Percentiles rank a stretch among this genome's conserved stretches.
phyloP scores from a whole-genome alignment of 2,888 invertebrate genomes.

The Drosophila nr. perissopoda region DNA sequence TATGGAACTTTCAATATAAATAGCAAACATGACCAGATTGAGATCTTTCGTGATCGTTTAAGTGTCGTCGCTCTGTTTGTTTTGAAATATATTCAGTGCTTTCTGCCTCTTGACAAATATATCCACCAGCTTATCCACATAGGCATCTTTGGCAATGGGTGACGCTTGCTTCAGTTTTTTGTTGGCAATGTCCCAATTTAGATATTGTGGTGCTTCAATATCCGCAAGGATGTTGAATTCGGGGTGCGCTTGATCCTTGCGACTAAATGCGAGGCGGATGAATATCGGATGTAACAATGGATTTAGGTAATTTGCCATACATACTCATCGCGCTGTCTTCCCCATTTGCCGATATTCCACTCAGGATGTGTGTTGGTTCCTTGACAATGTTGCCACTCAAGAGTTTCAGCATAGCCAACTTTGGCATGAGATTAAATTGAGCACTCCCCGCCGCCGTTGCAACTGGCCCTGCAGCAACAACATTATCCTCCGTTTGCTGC shows the following conservation, averaged over 20 bases:
- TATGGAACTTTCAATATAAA: constrained; percentile 10
- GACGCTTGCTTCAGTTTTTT: constrained; percentile 37
- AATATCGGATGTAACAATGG: constrained; percentile 33
- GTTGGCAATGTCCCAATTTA: constrained; percentile 61
- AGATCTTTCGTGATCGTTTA: not conserved
- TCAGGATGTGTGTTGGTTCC: not conserved
- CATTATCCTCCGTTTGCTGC: not conserved
- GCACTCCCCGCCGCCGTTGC: not conserved
- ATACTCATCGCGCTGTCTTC: constrained; percentile 22
- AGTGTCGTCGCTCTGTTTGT: not conserved
- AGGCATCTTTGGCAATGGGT: constrained; percentile 40
- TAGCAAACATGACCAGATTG: not conserved
- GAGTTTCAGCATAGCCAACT: constrained; percentile 1
- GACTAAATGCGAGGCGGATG: constrained; percentile 30
- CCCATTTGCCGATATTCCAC: not conserved
- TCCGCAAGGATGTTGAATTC: not conserved
- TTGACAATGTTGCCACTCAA: constrained; percentile 1
- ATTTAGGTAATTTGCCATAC: constrained; percentile 21
- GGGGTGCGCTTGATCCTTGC: constrained; percentile 25
- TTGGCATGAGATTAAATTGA: not conserved
- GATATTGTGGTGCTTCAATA: constrained; percentile 51
- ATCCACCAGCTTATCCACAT: constrained; percentile 54
- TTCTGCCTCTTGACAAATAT: constrained; percentile 40
- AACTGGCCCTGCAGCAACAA: not conserved
- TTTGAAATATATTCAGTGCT: constrained; percentile 8